Evolutionary conservation across 2,113 vertebrate species (phyloP).

Genomic region (Rhinolophus ferrumequinum): DNA sequence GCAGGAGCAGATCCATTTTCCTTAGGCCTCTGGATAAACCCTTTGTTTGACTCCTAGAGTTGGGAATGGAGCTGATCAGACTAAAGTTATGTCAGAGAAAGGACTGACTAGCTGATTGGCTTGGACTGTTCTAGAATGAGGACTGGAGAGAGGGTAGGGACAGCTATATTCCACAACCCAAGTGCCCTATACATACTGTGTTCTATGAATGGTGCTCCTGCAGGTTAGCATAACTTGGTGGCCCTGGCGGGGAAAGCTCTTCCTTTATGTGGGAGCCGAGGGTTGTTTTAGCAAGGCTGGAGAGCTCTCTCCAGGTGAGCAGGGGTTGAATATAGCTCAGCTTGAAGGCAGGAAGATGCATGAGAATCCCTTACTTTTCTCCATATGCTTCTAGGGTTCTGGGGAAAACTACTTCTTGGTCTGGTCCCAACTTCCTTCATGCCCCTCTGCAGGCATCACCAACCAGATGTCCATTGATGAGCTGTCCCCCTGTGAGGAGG

Average conservation of each 20-base stretch:
- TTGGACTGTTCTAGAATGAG: background rate
- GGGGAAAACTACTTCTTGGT: background rate
- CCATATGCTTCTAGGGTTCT: background rate
- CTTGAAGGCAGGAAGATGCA: background rate
- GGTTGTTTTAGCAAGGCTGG: background rate
- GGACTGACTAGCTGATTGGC: background rate
- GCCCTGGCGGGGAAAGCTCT: background rate
- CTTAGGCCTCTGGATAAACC: background rate
- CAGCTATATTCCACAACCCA: background rate
- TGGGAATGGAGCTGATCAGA: background rate
- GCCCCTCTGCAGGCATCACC: constrained; percentile 83
- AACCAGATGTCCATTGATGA: constrained; percentile 89
- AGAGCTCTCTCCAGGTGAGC: background rate
- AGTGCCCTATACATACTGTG: background rate
- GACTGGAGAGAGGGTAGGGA: background rate
- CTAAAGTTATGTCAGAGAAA: background rate
- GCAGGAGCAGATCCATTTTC: background rate
- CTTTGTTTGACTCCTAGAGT: background rate
- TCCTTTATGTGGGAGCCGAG: background rate
- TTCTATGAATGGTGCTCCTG: background rate
- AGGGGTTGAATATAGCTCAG: background rate
- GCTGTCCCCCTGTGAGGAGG: constrained; percentile 83
- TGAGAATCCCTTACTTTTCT: background rate
- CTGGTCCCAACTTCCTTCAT: background rate
- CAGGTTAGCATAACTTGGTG: background rate